Evolutionary conservation across 1,140 invertebrate species (phyloP).

Genomic region (Proctacanthus coquilletti): DNA sequence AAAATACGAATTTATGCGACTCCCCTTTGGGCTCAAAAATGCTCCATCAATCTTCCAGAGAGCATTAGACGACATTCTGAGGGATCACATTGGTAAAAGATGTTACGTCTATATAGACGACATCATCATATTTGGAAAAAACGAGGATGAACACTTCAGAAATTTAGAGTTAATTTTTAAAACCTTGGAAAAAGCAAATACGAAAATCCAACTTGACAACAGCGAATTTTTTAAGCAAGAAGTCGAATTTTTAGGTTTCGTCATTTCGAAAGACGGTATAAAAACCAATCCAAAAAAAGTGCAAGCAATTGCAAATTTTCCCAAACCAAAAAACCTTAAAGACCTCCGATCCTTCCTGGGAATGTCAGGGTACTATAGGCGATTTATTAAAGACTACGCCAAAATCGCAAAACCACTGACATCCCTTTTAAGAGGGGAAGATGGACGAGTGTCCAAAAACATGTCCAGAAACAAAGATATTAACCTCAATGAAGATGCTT

Average conservation of each 20-base stretch:
- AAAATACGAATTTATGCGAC: conserved; percentile 5
- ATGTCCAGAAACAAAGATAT: conserved; percentile 4
- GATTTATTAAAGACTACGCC: conserved; percentile 7
- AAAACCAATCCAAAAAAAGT: conserved; percentile 13
- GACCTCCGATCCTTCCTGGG: conserved; percentile 7
- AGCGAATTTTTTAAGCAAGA: conserved; percentile 14
- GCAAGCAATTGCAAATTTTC: conserved; percentile 8
- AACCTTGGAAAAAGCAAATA: conserved; percentile 11
- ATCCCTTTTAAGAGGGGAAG: conserved; percentile 6
- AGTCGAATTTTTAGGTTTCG: conserved; percentile 7
- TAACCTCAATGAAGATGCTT: conserved; percentile 5
- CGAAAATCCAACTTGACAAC: conserved; percentile 13
- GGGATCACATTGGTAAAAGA: conserved; percentile 8
- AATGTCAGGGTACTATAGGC: conserved; percentile 5
- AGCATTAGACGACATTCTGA: conserved; percentile 5
- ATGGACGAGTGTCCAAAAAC: conserved; percentile 1
- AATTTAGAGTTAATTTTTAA: conserved; percentile 22
- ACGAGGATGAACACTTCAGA: conserved; percentile 13
- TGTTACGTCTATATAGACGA: conserved; percentile 10
- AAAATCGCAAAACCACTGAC: conserved; percentile 6
- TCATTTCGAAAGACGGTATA: conserved; percentile 5
- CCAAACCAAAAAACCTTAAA: conserved; percentile 5
- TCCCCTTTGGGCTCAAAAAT: conserved; percentile 5
- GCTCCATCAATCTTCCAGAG: conserved; percentile 4
- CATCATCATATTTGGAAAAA: conserved; percentile 10